Conservation (phyloP, 2,797 vertebrate species). For the Limosa lapponica region DNA sequence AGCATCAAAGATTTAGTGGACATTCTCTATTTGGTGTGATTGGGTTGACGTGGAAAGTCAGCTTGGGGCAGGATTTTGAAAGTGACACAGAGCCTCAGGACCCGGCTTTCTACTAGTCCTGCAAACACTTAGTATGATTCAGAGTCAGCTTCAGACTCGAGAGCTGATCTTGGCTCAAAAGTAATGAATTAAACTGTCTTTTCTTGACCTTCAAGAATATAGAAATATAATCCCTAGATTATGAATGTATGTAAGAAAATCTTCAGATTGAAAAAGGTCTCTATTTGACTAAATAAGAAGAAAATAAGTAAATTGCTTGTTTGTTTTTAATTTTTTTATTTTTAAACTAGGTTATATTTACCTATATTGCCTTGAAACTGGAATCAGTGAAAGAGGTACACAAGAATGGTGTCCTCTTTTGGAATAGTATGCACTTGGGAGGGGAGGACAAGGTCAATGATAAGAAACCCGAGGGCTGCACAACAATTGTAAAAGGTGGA, state of each 20-base stretch:
- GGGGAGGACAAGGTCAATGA: rapidly evolving
- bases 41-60: not conserved
- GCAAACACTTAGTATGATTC: not conserved
- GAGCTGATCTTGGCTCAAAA: not conserved
- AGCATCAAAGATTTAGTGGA: not conserved
- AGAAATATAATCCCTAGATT: not conserved
- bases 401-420: not conserved
- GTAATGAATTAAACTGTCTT: not conserved
- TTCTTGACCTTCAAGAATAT: not conserved
- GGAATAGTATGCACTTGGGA: not conserved
- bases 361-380: not conserved
- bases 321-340: not conserved
- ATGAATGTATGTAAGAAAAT: not conserved
- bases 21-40: not conserved
- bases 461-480: rapidly evolving
- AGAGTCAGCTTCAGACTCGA: not conserved
- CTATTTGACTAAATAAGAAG: not conserved
- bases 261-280: not conserved
- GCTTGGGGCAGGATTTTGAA: not conserved
- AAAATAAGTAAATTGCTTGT: rapidly evolving
- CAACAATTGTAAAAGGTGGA: not conserved
- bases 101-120: not conserved
- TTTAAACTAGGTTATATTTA: not conserved
- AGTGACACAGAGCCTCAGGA: not conserved
- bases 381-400: not conserved